Base-by-base conservation (phyloP, 2,888 invertebrate genomes). In the Amblyjoppa fuscipennis region DNA sequence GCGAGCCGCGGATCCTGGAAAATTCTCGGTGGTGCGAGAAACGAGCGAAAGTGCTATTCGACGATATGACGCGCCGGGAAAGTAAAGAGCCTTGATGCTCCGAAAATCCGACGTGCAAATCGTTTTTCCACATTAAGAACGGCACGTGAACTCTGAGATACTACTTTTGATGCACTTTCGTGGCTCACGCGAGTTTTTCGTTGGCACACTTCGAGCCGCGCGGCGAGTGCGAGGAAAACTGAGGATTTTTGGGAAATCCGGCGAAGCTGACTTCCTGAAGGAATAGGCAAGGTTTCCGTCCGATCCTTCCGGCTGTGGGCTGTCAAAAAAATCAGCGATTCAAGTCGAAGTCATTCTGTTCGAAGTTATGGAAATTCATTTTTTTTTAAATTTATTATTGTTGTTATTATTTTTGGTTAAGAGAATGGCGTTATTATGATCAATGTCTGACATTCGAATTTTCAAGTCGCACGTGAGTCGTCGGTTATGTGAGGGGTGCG, bases 21-120 rank as follows among this genome's bases (percentile, higher is more conserved):
- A 84, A 88, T 85, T 85, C 86, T 73, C 77, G 85, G 78, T 71
- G 45, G 81, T 81, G 66, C 61, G 85, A 88, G 79, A 83, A 86
- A 88, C 83, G 76, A 83, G 61, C 86, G 86, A 86, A 86, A 88
- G 86, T 85, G 78, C 81, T 87, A 85, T 88, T 87, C 82, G 84
- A 83, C 81, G 85, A 34, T 70, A 73, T 82, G 77, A 82, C 56
- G 82, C 82, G 56, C 66, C 70, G 34, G 59, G 73, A 45, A 49
- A 73, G 34, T 38, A 61, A 38, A 51, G 25, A 49, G 68, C 16
- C 70, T 38, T 34, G 31, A 73, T 66, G 74, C 31, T 34, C 53
- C 51, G 75, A 81, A 77, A 80, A 83, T 83, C 84, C 85, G 74
- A 83, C 49, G 77, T 80, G 73, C 78, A 71, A 61, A 59, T 86